Percentiles rank a stretch among this genome's conserved stretches.
Conservation (phyloP, 2,888 invertebrate genomes). For the Drosophila subsilvestris region DNA sequence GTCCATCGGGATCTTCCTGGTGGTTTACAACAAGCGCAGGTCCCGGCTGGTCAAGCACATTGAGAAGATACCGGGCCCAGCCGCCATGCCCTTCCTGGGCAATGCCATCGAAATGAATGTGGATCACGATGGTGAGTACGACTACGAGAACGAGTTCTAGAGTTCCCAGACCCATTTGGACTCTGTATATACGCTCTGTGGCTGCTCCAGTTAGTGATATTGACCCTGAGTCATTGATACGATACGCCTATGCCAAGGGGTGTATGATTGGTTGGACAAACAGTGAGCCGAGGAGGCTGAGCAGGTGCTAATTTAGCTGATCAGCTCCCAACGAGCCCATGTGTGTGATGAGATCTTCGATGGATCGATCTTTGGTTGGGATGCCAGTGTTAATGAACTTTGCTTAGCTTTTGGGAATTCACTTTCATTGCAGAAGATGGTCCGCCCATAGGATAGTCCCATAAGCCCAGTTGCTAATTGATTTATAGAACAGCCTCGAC, state of each 20-base stretch:
- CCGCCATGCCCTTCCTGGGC: slow-evolving; percentile 86
- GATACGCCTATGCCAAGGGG: slow-evolving; percentile 11
- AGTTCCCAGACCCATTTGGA: slow-evolving; percentile 3
- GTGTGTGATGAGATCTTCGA: neutral
- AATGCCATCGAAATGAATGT: slow-evolving; percentile 86
- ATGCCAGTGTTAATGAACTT: slow-evolving; percentile 63
- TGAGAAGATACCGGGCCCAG: slow-evolving; percentile 86
- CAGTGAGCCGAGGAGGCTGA: slow-evolving; percentile 31
- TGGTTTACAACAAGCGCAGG: slow-evolving; percentile 82
- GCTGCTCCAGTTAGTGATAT: slow-evolving; percentile 35
- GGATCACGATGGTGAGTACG: slow-evolving; percentile 86
- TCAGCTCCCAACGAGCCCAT: slow-evolving; percentile 26
- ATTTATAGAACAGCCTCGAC: slow-evolving; percentile 26
- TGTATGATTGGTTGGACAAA: slow-evolving; percentile 61
- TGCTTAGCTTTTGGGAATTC: slow-evolving; percentile 38
- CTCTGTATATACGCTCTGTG: slow-evolving; percentile 3
- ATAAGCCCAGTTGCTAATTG: slow-evolving; percentile 50
- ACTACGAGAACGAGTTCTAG: slow-evolving; percentile 52
- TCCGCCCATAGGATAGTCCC: slow-evolving; percentile 17
- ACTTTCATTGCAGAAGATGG: slow-evolving; percentile 40
- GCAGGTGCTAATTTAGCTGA: slow-evolving; percentile 68
- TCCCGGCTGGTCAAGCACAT: slow-evolving; percentile 84
- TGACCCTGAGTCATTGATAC: slow-evolving; percentile 69
- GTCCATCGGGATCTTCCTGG: slow-evolving; percentile 71
- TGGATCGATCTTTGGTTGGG: slow-evolving; percentile 3